A percentile compares a stretch with the other conserved stretches of the same genome.
These are phyloP conservation scores for Eristalinus aeneus DNA, from an alignment of 2,888 invertebrate genomes.

Conservation along the genomic window DNA sequence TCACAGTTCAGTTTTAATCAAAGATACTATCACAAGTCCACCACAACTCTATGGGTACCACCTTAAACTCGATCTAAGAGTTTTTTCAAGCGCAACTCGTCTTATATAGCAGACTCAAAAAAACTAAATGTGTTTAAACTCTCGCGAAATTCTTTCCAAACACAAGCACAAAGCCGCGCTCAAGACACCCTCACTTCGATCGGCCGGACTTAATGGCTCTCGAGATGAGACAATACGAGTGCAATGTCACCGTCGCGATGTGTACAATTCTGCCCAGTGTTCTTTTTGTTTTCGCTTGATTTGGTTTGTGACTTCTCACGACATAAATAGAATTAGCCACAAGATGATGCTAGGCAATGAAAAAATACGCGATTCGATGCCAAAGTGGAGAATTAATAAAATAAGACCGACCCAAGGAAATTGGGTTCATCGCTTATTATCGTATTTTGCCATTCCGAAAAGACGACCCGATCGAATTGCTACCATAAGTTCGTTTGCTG, in stretches of 20 bases:
- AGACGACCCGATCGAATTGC: slow-evolving; percentile 30
- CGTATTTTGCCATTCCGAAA: slow-evolving; percentile 53
- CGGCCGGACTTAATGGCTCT: slow-evolving; percentile 51
- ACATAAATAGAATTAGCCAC: slow-evolving; percentile 65
- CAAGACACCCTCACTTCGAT: slow-evolving; percentile 53
- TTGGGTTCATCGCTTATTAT: slow-evolving; percentile 57
- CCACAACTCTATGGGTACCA: slow-evolving; percentile 28
- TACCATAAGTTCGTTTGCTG: slow-evolving; percentile 7
- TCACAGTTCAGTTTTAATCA: not conserved
- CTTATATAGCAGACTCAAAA: slow-evolving; percentile 58
- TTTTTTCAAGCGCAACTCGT: slow-evolving; percentile 58
- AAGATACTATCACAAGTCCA: not conserved
- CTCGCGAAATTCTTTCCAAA: not conserved
- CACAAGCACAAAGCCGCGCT: slow-evolving; percentile 8
- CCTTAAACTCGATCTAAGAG: slow-evolving; percentile 63
- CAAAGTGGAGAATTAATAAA: slow-evolving; percentile 44
- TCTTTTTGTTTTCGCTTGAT: slow-evolving; percentile 67
- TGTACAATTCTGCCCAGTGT: slow-evolving; percentile 9
- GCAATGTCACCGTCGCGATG: slow-evolving; percentile 46
- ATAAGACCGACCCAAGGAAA: slow-evolving; percentile 37
- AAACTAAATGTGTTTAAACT: not conserved
- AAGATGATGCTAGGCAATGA: slow-evolving; percentile 63
- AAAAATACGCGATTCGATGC: slow-evolving; percentile 59
- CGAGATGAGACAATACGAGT: slow-evolving; percentile 60
- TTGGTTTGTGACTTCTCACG: slow-evolving; percentile 70